Base-by-base conservation (phyloP, 2,797 vertebrate genomes). In the Silurus lanzhouensis region DNA sequence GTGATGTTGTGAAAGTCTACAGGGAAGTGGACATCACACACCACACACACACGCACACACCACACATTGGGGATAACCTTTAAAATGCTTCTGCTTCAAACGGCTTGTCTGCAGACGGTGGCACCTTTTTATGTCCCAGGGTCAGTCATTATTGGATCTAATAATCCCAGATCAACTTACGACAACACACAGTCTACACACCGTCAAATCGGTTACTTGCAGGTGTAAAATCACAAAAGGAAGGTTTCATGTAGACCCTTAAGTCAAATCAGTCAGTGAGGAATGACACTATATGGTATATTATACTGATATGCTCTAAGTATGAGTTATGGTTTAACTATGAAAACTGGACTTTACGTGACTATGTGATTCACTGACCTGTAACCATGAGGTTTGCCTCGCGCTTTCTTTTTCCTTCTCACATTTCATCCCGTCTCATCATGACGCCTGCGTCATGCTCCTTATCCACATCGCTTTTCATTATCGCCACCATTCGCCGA, bases 41-140 rank as follows among this genome's bases (percentile, higher is more conserved):
- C 66, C 20, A 70, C 67, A 20, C 68, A 71, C 22, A 74, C n/a
- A n/a, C n/a, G n/a, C n/a, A n/a, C n/a, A n/a, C n/a, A n/a, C n/a
- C 72, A 68, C 31, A 72, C 80, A 75, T 19, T 17, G 72, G 60
- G 71, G 82, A 57, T 88, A 88, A 88, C 90, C 88, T 90, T 91
- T 90, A 82, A 82, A 83, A 81, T 44, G 84, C 68, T 80, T 70
- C 80, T 82, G 81, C 87, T 88, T 90, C 88, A 90, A 91, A 90
- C 81, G 55, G 76, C 12, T 68, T 25, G 27, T 78, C 72, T 80
- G 85, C 72, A 46, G 60, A 22, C 70, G 61, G 44, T 20, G 74
- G 19, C 61, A 25, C 38, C 66, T 78, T 82, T 58, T 81, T 83
- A 80, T 44, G 46, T 76, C 19, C 12, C 57, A 81, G 31, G 55